Base-by-base conservation (phyloP, 2,888 invertebrate genomes). In the Scaptodrosophila latifasciaeformis region DNA sequence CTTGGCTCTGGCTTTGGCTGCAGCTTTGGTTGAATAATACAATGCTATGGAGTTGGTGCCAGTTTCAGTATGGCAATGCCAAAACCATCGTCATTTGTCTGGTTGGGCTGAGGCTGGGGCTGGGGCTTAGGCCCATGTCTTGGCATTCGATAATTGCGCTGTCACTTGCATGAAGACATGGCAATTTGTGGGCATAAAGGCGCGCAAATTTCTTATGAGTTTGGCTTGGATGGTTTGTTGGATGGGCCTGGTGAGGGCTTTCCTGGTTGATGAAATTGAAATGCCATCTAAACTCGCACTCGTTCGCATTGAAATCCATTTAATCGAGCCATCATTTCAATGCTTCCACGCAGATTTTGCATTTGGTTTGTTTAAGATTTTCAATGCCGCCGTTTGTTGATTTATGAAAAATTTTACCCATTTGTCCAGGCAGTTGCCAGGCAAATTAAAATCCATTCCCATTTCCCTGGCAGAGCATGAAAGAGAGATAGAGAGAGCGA, bases 141-240 rank as follows among this genome's bases (percentile, higher is more conserved):
- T n/a, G 35, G 30, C 15, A 35, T 44, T 70, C 81, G 75, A 75
- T 75, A 75, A 75, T 75, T 75, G 75, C 75, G 70, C 75, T 80
- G 75, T 75, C 75, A 75, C 80, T 75, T 75, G 70, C 61, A 65
- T 67, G 70, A 74, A 80, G 78, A 75, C 80, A 80, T 80, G 75
- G 75, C 77, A 75, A 75, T 75, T 75, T 75, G 74, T 79, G 74
- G 67, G 74, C 80, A 75, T 77, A 77, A 75, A 78, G 77, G 80
- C 78, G 78, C 78, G 69, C 72, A 78, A 72, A 72, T 75, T 78
- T 75, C 79, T 72, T 72, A 72, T 72, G 69, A 71, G 70, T 59
- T 70, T 49, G n/a, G n/a, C n/a, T n/a, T n/a, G n/a, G n/a, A n/a
- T n/a, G n/a, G n/a, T n/a, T n/a, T n/a, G n/a, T n/a, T n/a, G n/a